Conservation (phyloP, 2,113 vertebrate genomes). For the Nothobranchius furzeri region DNA sequence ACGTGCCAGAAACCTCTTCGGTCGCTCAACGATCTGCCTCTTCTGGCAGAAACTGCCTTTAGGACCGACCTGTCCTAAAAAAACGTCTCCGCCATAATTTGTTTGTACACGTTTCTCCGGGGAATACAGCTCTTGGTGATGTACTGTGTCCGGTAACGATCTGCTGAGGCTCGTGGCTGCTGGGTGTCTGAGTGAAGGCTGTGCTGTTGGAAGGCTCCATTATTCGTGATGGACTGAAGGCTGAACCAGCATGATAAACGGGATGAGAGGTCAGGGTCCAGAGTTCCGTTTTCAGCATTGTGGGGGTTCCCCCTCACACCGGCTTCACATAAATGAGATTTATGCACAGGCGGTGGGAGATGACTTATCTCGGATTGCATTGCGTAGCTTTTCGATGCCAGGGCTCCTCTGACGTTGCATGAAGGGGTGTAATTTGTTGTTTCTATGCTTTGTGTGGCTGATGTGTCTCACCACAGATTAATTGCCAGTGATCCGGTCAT, state of each 20-base stretch:
- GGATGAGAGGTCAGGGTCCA: neutral
- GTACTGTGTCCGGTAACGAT: neutral
- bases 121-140: neutral
- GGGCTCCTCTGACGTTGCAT: no score
- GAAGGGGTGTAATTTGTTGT: neutral
- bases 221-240: constrained; percentile 14
- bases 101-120: neutral
- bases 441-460: neutral
- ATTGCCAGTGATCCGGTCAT: neutral
- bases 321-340: neutral
- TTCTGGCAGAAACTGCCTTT: neutral
- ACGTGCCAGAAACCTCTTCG: neutral
- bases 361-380: neutral
- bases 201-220: neutral
- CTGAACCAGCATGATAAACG: neutral
- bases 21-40: no score
- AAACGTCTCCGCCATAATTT: neutral
- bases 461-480: neutral
- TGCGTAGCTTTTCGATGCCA: no score
- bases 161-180: neutral
- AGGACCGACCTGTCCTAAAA: neutral
- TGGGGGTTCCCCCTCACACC: neutral
- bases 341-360: neutral
- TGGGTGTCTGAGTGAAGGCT: neutral
- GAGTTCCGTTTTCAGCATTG: neutral